Conservation (phyloP, 2,888 invertebrate genomes). For the Lithophane leautieri region DNA sequence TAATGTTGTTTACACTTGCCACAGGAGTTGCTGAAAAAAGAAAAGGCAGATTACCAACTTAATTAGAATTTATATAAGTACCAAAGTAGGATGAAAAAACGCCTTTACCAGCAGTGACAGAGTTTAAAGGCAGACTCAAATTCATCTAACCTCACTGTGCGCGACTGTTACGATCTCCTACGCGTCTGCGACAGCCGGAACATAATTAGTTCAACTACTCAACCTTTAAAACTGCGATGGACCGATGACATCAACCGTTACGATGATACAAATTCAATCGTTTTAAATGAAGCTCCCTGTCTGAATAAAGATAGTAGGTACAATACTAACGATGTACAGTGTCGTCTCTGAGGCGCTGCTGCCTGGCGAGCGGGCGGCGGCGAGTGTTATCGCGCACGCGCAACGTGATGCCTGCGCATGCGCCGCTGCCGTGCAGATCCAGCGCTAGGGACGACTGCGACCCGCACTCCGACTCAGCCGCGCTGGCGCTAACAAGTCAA, state of each 20-base stretch:
- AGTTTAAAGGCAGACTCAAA: background rate
- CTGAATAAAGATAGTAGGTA: background rate
- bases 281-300: background rate
- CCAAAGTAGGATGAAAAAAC: background rate
- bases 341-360: conserved; percentile 93
- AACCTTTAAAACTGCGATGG: background rate
- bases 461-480: conserved; percentile 88
- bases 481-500: conserved; percentile 80
- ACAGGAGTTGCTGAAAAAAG: conserved; percentile 77
- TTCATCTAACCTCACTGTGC: background rate
- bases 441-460: conserved; percentile 94
- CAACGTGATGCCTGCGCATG: conserved; percentile 89
- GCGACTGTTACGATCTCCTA: background rate
- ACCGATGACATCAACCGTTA: background rate
- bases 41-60: background rate
- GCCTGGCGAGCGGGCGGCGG: conserved; percentile 93
- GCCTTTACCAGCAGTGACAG: background rate
- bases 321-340: conserved; percentile 89
- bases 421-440: conserved; percentile 92
- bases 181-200: background rate
- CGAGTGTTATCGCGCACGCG: conserved; percentile 92
- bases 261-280: background rate
- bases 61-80: background rate
- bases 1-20: conserved; percentile 78
- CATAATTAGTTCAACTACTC: background rate